phyloP scores from a whole-genome alignment of 1,140 invertebrate genomes.

The Caenorhabditis brenneri region DNA sequence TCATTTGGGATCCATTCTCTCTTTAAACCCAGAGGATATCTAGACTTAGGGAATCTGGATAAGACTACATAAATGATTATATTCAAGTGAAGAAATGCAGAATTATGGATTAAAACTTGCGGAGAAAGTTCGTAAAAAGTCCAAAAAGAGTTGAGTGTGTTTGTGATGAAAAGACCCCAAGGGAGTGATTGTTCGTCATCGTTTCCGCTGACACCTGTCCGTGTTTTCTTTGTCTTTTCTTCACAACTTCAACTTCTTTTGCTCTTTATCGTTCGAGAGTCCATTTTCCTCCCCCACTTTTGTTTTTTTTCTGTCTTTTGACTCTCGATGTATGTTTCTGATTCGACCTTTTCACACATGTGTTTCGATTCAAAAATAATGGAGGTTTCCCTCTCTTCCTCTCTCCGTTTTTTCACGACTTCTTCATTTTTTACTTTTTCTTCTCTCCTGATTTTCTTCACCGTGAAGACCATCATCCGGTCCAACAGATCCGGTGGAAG shows the following conservation, averaged over 20 bases:
- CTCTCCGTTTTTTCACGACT: neutral
- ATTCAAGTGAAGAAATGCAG: too few relatives aligned
- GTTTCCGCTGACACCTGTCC: conserved; percentile 37
- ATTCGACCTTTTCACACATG: conserved; percentile 39
- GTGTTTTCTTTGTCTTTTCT: conserved; percentile 21
- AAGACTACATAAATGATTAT: too few relatives aligned
- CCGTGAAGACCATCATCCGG: neutral
- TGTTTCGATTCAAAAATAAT: conserved; percentile 43
- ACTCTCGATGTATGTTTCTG: conserved; percentile 27
- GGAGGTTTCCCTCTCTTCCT: neutral
- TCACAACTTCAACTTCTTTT: neutral
- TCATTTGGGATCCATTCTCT: neutral
- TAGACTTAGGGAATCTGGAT: too few relatives aligned
- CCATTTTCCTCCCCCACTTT: neutral
- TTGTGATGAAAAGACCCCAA: neutral
- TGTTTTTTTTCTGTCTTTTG: neutral
- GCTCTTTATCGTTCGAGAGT: neutral
- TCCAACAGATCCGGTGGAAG: neutral
- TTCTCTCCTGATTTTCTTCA: too few relatives aligned
- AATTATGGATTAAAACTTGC: too few relatives aligned
- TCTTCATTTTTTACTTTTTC: neutral
- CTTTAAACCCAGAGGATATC: neutral
- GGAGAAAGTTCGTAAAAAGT: neutral
- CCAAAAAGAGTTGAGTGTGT: neutral
- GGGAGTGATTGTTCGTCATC: conserved; percentile 35